Conservation (phyloP, 2,797 vertebrate species). For the Tokudaia tokunoshimensis region DNA sequence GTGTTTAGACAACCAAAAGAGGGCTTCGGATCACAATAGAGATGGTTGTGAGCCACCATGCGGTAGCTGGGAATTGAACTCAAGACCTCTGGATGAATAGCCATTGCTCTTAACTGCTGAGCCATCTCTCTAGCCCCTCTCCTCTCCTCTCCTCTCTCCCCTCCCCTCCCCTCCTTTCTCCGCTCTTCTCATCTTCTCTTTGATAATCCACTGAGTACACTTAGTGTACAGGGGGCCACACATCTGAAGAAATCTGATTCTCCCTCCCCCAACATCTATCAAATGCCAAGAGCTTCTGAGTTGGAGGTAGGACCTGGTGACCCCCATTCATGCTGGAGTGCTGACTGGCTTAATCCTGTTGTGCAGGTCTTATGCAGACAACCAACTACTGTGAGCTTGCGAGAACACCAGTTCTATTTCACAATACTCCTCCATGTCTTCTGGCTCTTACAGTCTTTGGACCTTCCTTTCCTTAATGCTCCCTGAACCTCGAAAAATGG, state of each 20-base stretch:
- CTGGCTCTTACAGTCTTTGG: background rate
- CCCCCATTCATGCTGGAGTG: background rate
- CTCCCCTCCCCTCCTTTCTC: background rate
- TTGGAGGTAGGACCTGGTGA: background rate
- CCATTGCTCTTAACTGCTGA: too few species aligned
- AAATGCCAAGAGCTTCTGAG: background rate
- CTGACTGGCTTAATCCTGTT: background rate
- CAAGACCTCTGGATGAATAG: too few species aligned
- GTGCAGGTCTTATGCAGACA: background rate
- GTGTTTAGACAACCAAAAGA: too few species aligned
- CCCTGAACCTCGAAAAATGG: background rate
- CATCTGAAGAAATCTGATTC: background rate
- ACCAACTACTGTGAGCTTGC: background rate
- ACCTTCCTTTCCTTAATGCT: background rate
- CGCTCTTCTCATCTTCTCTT: background rate
- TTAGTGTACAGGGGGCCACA: background rate
- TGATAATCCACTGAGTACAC: background rate
- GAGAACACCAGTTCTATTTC: background rate
- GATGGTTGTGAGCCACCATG: too few species aligned
- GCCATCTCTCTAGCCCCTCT: too few species aligned
- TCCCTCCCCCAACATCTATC: background rate
- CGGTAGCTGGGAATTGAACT: too few species aligned
- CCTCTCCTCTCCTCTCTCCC: background rate
- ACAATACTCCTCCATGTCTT: background rate
- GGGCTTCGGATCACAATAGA: too few species aligned